phyloP scores from a whole-genome alignment of 2,888 invertebrate species.

The Zelleria hepariella region DNA sequence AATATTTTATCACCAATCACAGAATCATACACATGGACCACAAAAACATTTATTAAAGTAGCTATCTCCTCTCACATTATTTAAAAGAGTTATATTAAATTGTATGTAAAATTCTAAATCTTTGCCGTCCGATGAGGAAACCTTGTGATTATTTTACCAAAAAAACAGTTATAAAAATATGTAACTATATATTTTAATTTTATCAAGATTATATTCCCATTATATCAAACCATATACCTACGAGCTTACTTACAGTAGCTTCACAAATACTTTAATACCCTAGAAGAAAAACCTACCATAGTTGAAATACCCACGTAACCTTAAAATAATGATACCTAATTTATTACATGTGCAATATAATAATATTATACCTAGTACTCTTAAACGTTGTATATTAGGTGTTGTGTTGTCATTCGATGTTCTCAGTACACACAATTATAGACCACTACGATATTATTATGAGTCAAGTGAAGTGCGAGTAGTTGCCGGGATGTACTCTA shows the following conservation, averaged over 20 bases:
- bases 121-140: constrained; percentile 1
- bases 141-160: not conserved
- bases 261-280: not conserved
- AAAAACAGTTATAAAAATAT: not conserved
- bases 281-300: not conserved
- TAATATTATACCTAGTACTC: too few relatives aligned
- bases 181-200: not conserved
- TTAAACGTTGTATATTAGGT: constrained; percentile 33
- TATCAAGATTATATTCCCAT: not conserved
- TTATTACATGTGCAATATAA: not conserved
- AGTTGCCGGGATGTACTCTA: not conserved
- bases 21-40: constrained; percentile 3
- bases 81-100: not conserved
- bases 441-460: constrained; percentile 29
- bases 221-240: not conserved
- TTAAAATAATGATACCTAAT: not conserved
- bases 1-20: constrained; percentile 2
- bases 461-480: too few relatives aligned
- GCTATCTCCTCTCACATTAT: not conserved
- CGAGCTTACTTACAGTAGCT: not conserved
- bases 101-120: not conserved
- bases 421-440: constrained; percentile 36
- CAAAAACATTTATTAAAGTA: constrained; percentile 1
- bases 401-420: constrained; percentile 61
- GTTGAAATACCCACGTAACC: not conserved